Conservation (phyloP, 2,888 invertebrate species). For the Platerodrilus igneus region DNA sequence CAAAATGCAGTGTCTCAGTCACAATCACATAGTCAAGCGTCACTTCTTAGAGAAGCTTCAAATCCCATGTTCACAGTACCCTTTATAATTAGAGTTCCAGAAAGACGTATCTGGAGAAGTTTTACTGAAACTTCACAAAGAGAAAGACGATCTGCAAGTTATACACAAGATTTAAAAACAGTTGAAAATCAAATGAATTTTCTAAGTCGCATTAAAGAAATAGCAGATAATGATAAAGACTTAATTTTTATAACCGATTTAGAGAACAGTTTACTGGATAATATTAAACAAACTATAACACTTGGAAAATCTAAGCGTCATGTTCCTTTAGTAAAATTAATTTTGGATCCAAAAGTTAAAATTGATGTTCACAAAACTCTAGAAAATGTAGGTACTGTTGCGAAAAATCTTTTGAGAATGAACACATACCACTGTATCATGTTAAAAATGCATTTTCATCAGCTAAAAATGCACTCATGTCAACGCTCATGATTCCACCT, state of each 20-base stretch:
- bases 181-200: too few species aligned
- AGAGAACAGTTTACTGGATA: not conserved
- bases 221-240: not conserved
- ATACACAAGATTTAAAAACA: too few species aligned
- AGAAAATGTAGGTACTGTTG: constrained; percentile 41
- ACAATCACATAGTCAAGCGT: not conserved
- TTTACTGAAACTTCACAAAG: too few species aligned
- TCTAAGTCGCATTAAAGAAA: not conserved
- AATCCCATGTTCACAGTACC: too few species aligned
- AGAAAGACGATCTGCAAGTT: too few species aligned
- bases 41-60: too few species aligned
- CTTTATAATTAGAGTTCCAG: too few species aligned
- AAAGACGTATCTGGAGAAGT: too few species aligned
- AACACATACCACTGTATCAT: constrained; percentile 43
- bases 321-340: constrained; percentile 26
- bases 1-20: constrained; percentile 3
- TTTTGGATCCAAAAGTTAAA: constrained; percentile 38
- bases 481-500: constrained; percentile 41
- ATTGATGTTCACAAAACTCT: constrained; percentile 44
- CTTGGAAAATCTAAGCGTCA: constrained; percentile 23
- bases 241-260: not conserved
- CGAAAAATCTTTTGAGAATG: constrained; percentile 42
- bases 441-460: constrained; percentile 42
- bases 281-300: too few species aligned
- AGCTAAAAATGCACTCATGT: constrained; percentile 39